Evolutionary conservation across 1,140 invertebrate species (phyloP).

Genomic region (Tetranychus urticae): DNA sequence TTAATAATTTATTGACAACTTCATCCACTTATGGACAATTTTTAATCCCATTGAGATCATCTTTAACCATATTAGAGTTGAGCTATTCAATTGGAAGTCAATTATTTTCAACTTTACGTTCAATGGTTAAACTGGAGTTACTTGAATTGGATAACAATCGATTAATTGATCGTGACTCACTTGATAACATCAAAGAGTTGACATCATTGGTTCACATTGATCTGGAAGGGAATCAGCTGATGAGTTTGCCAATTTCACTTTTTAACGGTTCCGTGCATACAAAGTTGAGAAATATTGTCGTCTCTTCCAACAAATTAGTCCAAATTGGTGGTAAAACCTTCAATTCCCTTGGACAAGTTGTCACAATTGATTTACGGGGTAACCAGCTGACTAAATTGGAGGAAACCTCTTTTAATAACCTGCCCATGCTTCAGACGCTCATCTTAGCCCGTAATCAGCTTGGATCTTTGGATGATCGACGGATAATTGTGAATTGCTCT

Average conservation of each 20-base stretch:
- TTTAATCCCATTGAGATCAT: slow-evolving; percentile 30
- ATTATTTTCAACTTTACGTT: slow-evolving; percentile 39
- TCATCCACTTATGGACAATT: slow-evolving; percentile 38
- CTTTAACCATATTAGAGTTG: slow-evolving; percentile 54
- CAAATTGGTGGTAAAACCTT: slow-evolving; percentile 35
- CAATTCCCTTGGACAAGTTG: slow-evolving; percentile 31
- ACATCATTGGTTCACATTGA: slow-evolving; percentile 57
- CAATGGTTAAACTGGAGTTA: slow-evolving; percentile 40
- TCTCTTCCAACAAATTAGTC: slow-evolving; percentile 44
- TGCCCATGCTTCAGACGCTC: slow-evolving; percentile 39
- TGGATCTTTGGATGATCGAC: slow-evolving; percentile 17
- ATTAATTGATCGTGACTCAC: slow-evolving; percentile 36
- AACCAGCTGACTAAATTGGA: slow-evolving; percentile 37
- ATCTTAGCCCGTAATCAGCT: slow-evolving; percentile 29
- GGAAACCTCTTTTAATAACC: slow-evolving; percentile 32
- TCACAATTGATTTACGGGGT: slow-evolving; percentile 40
- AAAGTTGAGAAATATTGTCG: slow-evolving; percentile 43
- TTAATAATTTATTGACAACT: slow-evolving; percentile 43
- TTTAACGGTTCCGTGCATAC: slow-evolving; percentile 24
- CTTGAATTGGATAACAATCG: slow-evolving; percentile 69
- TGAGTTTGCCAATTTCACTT: slow-evolving; percentile 32
- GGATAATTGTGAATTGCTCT: slow-evolving; percentile 38
- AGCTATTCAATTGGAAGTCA: slow-evolving; percentile 45
- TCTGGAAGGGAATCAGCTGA: slow-evolving; percentile 54
- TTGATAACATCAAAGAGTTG: slow-evolving; percentile 32